Evolutionary conservation across 2,797 vertebrate species (phyloP).

Genomic region (Enteromius afrohamiltoni): DNA sequence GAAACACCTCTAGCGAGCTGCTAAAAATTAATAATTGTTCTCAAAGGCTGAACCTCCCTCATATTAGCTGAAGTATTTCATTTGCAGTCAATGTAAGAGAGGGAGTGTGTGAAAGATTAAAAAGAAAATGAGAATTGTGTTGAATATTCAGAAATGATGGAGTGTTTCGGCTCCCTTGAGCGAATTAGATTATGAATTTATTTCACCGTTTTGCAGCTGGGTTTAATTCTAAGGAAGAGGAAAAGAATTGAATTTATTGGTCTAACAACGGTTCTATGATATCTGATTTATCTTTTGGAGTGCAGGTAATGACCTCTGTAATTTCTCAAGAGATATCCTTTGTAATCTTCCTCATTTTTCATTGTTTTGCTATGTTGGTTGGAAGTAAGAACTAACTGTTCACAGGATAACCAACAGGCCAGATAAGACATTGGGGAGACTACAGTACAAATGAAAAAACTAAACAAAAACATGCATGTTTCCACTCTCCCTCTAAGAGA

Average conservation of each 20-base stretch:
- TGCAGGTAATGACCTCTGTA: constrained; percentile 42
- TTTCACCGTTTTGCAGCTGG: constrained; percentile 10
- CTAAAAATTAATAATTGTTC: constrained; percentile 43
- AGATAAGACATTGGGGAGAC: neutral
- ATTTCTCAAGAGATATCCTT: constrained; percentile 45
- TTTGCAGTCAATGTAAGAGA: constrained; percentile 21
- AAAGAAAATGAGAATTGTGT: constrained; percentile 43
- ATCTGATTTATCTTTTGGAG: constrained; percentile 42
- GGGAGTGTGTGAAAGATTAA: constrained; percentile 36
- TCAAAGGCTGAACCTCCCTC: constrained; percentile 15
- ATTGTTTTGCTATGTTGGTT: constrained; percentile 15
- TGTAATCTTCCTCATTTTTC: constrained; percentile 33
- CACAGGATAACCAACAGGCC: constrained; percentile 12
- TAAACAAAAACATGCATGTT: neutral
- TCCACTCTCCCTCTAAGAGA: neutral
- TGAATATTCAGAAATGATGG: constrained; percentile 40
- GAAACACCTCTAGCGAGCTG: constrained; percentile 23
- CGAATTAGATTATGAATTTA: constrained; percentile 1
- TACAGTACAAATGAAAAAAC: neutral
- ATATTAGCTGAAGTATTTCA: constrained; percentile 32
- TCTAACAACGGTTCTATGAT: constrained; percentile 21
- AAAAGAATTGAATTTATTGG: constrained; percentile 14
- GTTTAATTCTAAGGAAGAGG: constrained; percentile 22
- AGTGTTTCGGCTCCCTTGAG: constrained; percentile 3
- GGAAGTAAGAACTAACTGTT: constrained; percentile 3